A percentile compares a stretch with the other conserved stretches of the same genome.
Conservation (phyloP, 1,140 invertebrate genomes). For the Atta texana region DNA sequence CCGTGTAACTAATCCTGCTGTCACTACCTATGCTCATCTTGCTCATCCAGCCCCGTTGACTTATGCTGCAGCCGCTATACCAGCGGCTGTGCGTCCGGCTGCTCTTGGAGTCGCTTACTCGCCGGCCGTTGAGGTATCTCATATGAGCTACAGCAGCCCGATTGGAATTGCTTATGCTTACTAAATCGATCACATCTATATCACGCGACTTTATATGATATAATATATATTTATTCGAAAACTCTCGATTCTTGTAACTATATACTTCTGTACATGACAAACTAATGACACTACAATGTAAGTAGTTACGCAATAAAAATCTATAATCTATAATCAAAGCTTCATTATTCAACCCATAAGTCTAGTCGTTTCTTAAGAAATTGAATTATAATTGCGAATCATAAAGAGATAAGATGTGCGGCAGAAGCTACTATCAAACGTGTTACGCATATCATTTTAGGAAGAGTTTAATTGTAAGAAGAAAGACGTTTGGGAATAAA, state of each 20-base stretch:
- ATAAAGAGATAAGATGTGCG: not conserved
- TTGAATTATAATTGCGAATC: not conserved
- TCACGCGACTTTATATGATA: not conserved
- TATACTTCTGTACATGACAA: not conserved
- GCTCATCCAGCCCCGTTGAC: slow-evolving; percentile 74
- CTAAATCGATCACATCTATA: slow-evolving; percentile 36
- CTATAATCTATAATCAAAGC: not conserved
- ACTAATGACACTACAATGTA: slow-evolving; percentile 7
- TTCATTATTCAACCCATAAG: not conserved
- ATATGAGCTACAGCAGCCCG: slow-evolving; percentile 89
- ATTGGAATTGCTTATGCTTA: slow-evolving; percentile 86
- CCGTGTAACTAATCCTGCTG: slow-evolving; percentile 88
- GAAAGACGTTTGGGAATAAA: not conserved
- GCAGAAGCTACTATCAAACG: not conserved
- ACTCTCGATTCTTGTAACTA: not conserved
- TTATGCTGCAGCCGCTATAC: slow-evolving; percentile 68
- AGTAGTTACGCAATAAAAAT: slow-evolving; percentile 28
- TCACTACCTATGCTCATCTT: slow-evolving; percentile 72
- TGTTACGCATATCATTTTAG: not conserved
- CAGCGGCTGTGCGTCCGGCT: slow-evolving; percentile 66
- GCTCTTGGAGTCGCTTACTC: slow-evolving; percentile 86
- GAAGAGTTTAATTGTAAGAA: not conserved
- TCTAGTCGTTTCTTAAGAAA: not conserved
- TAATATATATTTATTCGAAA: slow-evolving; percentile 10
- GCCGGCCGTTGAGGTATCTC: slow-evolving; percentile 89